Base-by-base conservation (phyloP, 2,797 vertebrate genomes). In the Lerista edwardsae region DNA sequence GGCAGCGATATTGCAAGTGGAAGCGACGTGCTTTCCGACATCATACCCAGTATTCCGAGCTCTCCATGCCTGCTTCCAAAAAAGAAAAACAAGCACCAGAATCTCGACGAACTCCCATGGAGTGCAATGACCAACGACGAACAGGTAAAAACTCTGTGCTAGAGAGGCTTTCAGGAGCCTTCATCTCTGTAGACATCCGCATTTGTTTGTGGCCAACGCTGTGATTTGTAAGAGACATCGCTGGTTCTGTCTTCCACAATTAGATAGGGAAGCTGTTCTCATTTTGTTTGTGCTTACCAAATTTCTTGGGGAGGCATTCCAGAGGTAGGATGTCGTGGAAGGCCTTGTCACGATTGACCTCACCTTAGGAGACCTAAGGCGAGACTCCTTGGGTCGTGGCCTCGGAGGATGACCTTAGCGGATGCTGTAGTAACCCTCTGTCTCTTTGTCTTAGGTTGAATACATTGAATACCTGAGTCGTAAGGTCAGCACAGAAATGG, bases 401-500 rank as follows among this genome's bases (percentile, higher is more conserved):
- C 4, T n/a, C 36, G n/a, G 9, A 34, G 31, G 12, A 57, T 57
- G 17, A 39, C 75, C 67, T 69, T 3, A 36, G 7, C 19, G 10
- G 34, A 10, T 6, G 29, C 29, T 9, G 76, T 88, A 57, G 47
- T 31, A 89, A 47, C 91, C 87, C 7, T 81, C 76, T 91, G 59
- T 76, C 85, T 87, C 83, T 91, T 90, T 89, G 92, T 84, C 73
- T 88, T 92, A 99, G 99, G 99, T 99, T 94, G 98, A 99, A 96
- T 99, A 99, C 95, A 99, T 99, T 31, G 99, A 99, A 83, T 99
- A 99, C 93, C 94, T 99, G 91, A 99, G 99, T 92, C 97, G 99
- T 51, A 99, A 98, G 92, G 98, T 99, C 86, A 99, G 99, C 95
- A 99, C 98, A 68, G 99, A 99, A 95, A 99, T 99, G 99, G 99